Conservation (phyloP, 2,888 invertebrate genomes). For the Patella caerulea region DNA sequence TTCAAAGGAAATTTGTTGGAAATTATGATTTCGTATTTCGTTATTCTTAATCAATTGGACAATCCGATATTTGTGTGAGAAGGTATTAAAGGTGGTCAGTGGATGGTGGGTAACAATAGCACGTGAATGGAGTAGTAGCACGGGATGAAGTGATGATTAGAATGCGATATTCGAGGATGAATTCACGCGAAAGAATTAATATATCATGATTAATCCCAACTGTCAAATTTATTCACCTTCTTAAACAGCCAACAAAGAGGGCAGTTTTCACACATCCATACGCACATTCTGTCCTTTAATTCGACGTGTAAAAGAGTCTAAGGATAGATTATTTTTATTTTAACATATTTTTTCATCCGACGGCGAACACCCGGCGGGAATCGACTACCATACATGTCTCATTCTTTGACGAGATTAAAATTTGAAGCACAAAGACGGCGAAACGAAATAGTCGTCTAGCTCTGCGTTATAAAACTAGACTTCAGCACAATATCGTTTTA, state of each 20-base stretch:
- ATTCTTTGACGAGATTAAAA: neutral
- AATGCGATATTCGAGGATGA: neutral
- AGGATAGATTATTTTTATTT: neutral
- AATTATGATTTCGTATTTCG: constrained; percentile 3
- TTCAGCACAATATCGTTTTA: too few species aligned
- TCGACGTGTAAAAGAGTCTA: too few species aligned
- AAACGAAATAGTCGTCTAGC: too few species aligned
- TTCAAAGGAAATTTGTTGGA: constrained; percentile 5
- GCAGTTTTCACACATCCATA: too few species aligned
- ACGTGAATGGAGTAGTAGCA: neutral
- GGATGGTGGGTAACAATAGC: neutral
- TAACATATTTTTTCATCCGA: neutral
- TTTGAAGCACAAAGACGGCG: too few species aligned
- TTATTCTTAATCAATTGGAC: neutral
- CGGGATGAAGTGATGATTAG: neutral
- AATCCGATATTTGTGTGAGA: neutral
- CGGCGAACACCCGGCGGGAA: neutral
- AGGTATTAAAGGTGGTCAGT: neutral
- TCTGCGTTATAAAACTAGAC: too few species aligned
- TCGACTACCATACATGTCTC: neutral
- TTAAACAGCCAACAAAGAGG: neutral
- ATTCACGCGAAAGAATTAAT: neutral
- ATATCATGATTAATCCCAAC: neutral
- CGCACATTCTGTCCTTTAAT: too few species aligned
- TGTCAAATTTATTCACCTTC: constrained; percentile 3